These are phyloP conservation scores for Drosophila quinaria DNA, from an alignment of 2,888 invertebrate species.

Conservation along the genomic window DNA sequence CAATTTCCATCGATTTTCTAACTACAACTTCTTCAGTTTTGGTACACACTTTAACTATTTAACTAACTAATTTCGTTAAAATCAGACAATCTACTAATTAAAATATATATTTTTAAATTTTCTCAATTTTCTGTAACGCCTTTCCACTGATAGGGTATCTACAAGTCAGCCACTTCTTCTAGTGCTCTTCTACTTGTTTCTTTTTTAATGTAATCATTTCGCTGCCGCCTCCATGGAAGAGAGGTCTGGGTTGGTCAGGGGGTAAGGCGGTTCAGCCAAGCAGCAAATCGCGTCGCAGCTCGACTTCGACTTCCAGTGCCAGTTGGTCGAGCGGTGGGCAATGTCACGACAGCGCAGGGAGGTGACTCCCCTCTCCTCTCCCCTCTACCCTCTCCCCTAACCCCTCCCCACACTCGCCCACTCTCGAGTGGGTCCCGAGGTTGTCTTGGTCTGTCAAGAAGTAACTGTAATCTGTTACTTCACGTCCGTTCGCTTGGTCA, in stretches of 20 bases:
- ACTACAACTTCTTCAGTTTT: background rate
- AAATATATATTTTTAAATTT: background rate
- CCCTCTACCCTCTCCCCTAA: too few species aligned
- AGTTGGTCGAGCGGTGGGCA: conserved; percentile 28
- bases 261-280: conserved; percentile 55
- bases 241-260: background rate
- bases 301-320: conserved; percentile 32
- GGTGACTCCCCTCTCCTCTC: background rate
- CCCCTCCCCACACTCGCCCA: background rate
- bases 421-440: conserved; percentile 1
- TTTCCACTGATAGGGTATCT: background rate
- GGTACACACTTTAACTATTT: background rate
- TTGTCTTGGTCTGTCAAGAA: conserved; percentile 39
- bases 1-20: background rate
- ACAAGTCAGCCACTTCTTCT: background rate
- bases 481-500: conserved; percentile 48
- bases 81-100: background rate
- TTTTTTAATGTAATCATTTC: conserved; percentile 64
- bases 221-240: conserved; percentile 31
- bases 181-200: conserved; percentile 20
- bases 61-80: background rate
- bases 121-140: background rate
- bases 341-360: conserved; percentile 21
- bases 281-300: conserved; percentile 75
- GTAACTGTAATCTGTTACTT: conserved; percentile 45